Percentiles rank a stretch among this genome's conserved stretches.
Evolutionary conservation across 2,888 invertebrate species (phyloP).

Genomic region (Parnassius glacialis): DNA sequence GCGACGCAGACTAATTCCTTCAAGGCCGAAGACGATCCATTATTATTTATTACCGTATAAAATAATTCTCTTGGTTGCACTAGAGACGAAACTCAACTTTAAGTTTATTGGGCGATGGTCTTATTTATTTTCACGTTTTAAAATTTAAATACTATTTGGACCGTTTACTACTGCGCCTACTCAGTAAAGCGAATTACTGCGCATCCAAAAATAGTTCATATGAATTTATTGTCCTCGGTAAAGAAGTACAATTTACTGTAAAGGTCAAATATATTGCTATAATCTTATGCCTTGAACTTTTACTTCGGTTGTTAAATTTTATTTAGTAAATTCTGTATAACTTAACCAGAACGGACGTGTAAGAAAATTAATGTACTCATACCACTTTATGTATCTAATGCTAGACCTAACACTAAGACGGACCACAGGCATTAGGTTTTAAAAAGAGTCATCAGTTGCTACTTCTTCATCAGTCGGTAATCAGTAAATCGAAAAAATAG

Average conservation of each 20-base stretch:
- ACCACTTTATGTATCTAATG: background rate
- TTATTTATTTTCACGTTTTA: slow-evolving; percentile 35
- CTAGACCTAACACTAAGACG: too few relatives aligned
- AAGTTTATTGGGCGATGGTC: slow-evolving; percentile 41
- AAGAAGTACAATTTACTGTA: slow-evolving; percentile 40
- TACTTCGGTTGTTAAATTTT: background rate
- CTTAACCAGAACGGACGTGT: too few relatives aligned
- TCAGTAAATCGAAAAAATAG: too few relatives aligned
- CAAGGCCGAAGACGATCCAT: slow-evolving; percentile 75
- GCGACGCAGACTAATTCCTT: slow-evolving; percentile 70
- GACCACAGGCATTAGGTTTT: too few relatives aligned
- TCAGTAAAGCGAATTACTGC: slow-evolving; percentile 60
- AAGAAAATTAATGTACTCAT: background rate
- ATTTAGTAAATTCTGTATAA: too few relatives aligned
- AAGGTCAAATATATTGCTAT: slow-evolving; percentile 28
- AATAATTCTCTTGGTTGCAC: slow-evolving; percentile 43
- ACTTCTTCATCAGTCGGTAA: background rate
- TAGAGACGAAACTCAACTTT: slow-evolving; percentile 42
- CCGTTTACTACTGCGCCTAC: slow-evolving; percentile 61
- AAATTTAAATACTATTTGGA: slow-evolving; percentile 54
- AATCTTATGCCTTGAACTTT: slow-evolving; percentile 18
- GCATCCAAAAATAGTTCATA: slow-evolving; percentile 60
- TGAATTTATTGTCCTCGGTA: slow-evolving; percentile 38
- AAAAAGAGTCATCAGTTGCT: too few relatives aligned
- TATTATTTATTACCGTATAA: slow-evolving; percentile 76